Conservation (phyloP, 2,113 vertebrate genomes). For the Entomyzon cyanotis region DNA sequence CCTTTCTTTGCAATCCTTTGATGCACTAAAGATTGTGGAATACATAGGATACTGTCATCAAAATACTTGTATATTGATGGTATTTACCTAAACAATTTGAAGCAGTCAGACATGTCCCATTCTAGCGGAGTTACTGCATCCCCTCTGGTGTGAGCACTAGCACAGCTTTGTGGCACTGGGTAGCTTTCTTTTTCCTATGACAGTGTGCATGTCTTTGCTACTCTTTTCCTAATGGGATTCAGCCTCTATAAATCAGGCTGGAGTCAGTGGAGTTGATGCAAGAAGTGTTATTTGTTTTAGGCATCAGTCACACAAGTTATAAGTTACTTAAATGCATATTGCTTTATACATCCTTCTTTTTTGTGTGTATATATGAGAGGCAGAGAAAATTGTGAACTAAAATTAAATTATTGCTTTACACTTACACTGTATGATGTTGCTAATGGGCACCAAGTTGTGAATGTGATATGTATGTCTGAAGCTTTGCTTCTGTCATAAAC, state of each 20-base stretch:
- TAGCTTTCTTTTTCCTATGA: neutral
- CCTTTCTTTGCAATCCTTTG: neutral
- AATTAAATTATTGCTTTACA: neutral
- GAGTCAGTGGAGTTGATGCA: neutral
- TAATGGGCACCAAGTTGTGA: neutral
- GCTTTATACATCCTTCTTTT: neutral
- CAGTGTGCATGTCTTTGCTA: neutral
- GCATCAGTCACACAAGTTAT: neutral
- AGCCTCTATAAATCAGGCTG: neutral
- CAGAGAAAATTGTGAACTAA: neutral
- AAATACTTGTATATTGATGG: fast-evolving
- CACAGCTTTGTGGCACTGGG: neutral
- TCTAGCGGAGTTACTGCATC: neutral
- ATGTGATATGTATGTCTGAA: fast-evolving
- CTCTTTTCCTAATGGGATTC: neutral
- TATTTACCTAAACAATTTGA: neutral
- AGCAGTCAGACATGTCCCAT: neutral
- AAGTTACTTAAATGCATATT: neutral
- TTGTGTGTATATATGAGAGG: fast-evolving
- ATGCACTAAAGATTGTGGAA: neutral
- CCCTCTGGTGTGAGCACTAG: neutral
- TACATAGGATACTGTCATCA: fast-evolving
- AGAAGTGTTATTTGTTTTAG: neutral
- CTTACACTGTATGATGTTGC: fast-evolving
- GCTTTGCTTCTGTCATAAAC: neutral